Base-by-base conservation (phyloP, 2,797 vertebrate genomes). In the Enteromius paludinosus region DNA sequence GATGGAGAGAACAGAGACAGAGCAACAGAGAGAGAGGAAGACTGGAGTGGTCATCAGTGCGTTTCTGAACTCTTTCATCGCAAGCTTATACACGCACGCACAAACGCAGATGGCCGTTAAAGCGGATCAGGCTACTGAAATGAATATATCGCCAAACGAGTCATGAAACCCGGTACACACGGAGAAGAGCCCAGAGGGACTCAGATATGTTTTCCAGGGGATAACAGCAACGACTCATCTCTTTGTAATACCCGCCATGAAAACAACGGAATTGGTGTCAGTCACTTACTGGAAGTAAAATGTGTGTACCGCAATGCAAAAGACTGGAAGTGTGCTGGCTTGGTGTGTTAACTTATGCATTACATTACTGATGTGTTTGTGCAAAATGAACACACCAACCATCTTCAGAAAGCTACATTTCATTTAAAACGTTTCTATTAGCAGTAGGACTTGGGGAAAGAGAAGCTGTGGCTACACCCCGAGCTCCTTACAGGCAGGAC, bases 61-160 rank as follows among this genome's bases (percentile, higher is more conserved):
- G 23, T 74, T 68, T 75, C 84, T 66, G 77, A 89, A 83, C 83
- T 87, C 62, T 79, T 82, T 83, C 65, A 83, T 82, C 43, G 72
- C 28, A 18, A 72, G 47, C 76, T 61, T 76, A 82, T 78, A 85
- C 89, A 90, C 89, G 80, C 91, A 87, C 87, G 89, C 88, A 90
- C 85, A 92, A 90, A 90, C 56, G 87, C 92, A 94, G 92, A 94
- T 93, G 93, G 87, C 85, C 90, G 92, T 91, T 89, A 89, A 90
- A 91, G 89, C 79, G 82, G 82, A 84, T 83, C 18, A 17, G 88
- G 86, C 86, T 88, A 86, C 84, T 92, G 85, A 88, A 86, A 91
- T 88, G 82, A 88, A 84, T 70, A 83, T 75, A 88, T 91, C 85
- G 87, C 86, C 81, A 90, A 91, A 90, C 89, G 76, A 79, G 83